A percentile compares a stretch with the other conserved stretches of the same genome.
Evolutionary conservation across 2,888 invertebrate species (phyloP).

Genomic region (Agonum fuliginosum): DNA sequence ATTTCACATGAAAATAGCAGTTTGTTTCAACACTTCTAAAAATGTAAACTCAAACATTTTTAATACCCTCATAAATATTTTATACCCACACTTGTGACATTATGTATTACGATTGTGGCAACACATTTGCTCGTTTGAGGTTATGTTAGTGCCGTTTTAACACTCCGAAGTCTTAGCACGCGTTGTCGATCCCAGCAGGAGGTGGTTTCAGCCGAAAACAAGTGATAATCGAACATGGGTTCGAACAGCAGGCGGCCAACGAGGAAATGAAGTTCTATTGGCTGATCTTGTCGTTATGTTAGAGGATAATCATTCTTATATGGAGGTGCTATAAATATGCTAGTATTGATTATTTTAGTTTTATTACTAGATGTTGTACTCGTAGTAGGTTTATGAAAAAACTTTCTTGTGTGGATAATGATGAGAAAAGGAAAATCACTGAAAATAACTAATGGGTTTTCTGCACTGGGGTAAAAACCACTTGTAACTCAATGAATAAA

Average conservation of each 20-base stretch:
- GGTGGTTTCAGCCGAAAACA: neutral
- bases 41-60: neutral
- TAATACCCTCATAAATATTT: neutral
- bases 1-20: too few species aligned
- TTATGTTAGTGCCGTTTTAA: neutral
- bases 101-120: neutral
- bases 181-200: neutral
- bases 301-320: neutral
- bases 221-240: neutral
- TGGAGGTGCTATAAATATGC: neutral
- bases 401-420: too few species aligned
- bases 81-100: neutral
- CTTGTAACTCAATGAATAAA: too few species aligned
- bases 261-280: neutral
- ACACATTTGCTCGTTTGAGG: neutral
- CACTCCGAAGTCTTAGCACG: neutral
- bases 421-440: too few species aligned
- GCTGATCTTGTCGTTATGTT: neutral
- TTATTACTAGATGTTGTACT: too few species aligned
- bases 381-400: too few species aligned
- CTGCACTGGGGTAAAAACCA: too few species aligned
- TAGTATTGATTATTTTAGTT: neutral
- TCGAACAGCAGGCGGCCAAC: constrained; percentile 2
- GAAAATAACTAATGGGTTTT: too few species aligned
- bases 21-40: neutral